These are phyloP conservation scores for Butorides virescens DNA, from an alignment of 2,113 vertebrate genomes.

Conservation along the genomic window DNA sequence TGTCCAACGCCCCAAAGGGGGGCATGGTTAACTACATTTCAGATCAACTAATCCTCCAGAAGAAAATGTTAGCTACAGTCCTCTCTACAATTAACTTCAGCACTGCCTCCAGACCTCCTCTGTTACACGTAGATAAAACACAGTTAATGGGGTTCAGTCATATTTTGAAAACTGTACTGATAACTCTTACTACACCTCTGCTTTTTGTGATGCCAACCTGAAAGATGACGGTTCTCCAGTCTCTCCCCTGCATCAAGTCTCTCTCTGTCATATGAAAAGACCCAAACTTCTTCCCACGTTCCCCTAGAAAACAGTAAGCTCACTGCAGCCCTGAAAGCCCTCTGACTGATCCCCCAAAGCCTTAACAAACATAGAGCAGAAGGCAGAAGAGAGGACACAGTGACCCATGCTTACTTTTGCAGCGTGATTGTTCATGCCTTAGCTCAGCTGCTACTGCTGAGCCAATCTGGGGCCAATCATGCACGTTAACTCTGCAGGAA, in stretches of 20 bases:
- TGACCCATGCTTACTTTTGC: not conserved
- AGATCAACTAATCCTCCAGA: not conserved
- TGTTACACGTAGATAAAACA: not conserved
- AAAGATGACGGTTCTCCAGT: not conserved
- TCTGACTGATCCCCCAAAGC: not conserved
- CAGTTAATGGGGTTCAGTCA: rapidly evolving
- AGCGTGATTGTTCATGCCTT: not conserved
- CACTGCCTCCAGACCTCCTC: not conserved
- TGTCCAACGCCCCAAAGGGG: too few species aligned
- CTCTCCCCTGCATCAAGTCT: not conserved
- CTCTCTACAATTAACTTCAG: not conserved
- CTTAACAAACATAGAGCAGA: not conserved
- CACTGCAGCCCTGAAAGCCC: not conserved
- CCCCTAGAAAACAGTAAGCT: not conserved
- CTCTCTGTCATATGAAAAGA: not conserved
- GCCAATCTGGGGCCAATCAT: not conserved
- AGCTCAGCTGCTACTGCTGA: not conserved
- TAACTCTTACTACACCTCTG: not conserved
- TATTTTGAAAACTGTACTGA: not conserved
- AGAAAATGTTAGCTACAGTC: not conserved
- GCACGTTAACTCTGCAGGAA: not conserved
- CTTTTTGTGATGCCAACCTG: not conserved
- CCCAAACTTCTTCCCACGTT: not conserved
- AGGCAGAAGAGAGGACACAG: not conserved
- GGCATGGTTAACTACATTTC: not conserved